Conservation (phyloP, 53 echinoderm and acorn worm genomes). For the Antedon mediterranea region DNA sequence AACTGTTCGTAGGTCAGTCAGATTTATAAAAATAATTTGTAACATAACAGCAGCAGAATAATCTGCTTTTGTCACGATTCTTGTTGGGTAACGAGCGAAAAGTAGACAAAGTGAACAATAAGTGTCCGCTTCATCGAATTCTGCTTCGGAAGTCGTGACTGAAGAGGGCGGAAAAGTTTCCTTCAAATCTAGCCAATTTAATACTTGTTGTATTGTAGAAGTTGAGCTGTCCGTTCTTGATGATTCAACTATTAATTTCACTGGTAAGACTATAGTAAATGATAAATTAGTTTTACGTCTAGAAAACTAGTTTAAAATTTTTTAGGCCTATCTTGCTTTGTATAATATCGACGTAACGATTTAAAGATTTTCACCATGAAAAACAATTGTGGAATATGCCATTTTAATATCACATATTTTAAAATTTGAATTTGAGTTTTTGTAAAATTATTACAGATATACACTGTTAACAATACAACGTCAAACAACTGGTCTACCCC, state of each 20-base stretch:
- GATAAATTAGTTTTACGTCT: background rate
- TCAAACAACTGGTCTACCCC: no score
- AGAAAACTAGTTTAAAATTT: no score
- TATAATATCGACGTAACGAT: no score
- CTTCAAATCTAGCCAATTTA: background rate
- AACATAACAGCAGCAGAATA: background rate
- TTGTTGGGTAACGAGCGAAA: background rate
- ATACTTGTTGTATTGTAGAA: background rate
- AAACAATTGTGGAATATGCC: no score
- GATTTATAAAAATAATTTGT: background rate
- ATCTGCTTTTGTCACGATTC: background rate
- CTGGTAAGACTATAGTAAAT: background rate
- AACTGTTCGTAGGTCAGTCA: background rate
- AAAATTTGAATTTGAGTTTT: no score
- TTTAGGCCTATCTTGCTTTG: no score
- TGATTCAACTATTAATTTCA: background rate
- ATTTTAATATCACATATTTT: no score
- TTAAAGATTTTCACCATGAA: no score
- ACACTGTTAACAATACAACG: no score
- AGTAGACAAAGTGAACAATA: background rate
- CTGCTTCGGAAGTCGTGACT: background rate
- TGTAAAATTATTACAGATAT: no score
- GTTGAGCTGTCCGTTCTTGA: background rate
- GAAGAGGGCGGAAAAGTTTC: background rate
- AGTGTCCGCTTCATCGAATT: background rate